Percentiles rank a stretch among this genome's conserved stretches.
Conservation (phyloP, 2,797 vertebrate species). For the Microhierax caerulescens region DNA sequence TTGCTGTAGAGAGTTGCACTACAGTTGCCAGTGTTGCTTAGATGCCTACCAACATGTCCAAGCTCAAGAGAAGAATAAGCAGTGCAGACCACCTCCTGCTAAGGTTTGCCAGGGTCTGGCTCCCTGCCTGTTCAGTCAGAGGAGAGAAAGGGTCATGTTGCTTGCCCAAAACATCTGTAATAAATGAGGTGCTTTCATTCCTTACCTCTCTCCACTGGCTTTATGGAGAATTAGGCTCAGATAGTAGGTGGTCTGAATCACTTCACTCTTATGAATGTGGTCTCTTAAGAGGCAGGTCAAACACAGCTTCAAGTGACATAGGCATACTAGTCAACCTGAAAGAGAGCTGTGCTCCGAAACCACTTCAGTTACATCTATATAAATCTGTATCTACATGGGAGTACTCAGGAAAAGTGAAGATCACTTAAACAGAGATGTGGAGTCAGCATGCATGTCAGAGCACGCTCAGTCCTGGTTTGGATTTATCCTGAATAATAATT, state of each 20-base stretch:
- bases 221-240: neutral
- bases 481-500: neutral
- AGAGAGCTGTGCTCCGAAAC: neutral
- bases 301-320: neutral
- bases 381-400: neutral
- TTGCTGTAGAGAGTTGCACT: neutral
- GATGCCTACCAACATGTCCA: neutral
- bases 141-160: neutral
- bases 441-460: neutral
- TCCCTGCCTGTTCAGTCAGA: neutral
- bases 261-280: constrained; percentile 5
- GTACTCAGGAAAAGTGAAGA: neutral
- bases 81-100: neutral
- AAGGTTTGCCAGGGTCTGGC: neutral
- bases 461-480: neutral
- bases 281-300: neutral
- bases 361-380: neutral
- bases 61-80: neutral
- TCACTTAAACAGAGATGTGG: neutral
- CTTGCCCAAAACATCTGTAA: neutral
- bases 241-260: constrained; percentile 39
- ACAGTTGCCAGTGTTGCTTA: neutral
- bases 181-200: constrained; percentile 46
- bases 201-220: neutral
- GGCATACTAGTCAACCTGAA: neutral